Percentiles rank a stretch among this genome's conserved stretches.
Conservation (phyloP, 2,797 vertebrate species). For the Gallinago stenura region DNA sequence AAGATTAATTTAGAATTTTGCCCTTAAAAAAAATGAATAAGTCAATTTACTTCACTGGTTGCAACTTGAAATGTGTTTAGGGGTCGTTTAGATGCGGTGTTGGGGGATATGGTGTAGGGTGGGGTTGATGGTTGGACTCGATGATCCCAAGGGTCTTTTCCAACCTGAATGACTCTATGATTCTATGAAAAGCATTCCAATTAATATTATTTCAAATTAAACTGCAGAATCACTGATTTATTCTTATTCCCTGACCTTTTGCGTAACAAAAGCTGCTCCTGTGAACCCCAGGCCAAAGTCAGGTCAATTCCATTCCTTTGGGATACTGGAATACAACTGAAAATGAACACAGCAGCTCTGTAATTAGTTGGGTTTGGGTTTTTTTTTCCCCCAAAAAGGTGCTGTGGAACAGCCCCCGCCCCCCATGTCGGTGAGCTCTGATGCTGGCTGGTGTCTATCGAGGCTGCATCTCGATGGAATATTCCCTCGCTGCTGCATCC, state of each 20-base stretch:
- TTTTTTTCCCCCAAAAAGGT: background rate
- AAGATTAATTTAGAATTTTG: background rate
- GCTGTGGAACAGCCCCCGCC: background rate
- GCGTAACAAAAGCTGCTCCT: background rate
- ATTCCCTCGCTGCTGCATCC: constrained; percentile 19
- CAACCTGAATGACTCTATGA: too few relatives aligned
- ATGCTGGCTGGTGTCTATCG: background rate
- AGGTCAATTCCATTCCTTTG: background rate
- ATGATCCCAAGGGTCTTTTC: too few relatives aligned
- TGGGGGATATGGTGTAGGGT: too few relatives aligned
- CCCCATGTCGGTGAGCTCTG: constrained; percentile 20
- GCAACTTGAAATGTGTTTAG: background rate
- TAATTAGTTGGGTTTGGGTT: background rate
- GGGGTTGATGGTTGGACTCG: too few relatives aligned
- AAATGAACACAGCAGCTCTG: background rate
- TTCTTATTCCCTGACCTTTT: background rate
- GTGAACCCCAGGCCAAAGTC: background rate
- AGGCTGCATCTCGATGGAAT: constrained; percentile 1
- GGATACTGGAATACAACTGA: background rate
- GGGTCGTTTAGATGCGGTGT: too few relatives aligned
- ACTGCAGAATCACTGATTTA: background rate
- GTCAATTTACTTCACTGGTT: background rate
- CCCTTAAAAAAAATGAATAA: background rate
- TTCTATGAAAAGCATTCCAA: background rate
- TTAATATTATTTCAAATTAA: constrained; percentile 24